A percentile compares a stretch with the other conserved stretches of the same genome.
Conservation (phyloP, 2,888 invertebrate species). For the Euclidia mi region DNA sequence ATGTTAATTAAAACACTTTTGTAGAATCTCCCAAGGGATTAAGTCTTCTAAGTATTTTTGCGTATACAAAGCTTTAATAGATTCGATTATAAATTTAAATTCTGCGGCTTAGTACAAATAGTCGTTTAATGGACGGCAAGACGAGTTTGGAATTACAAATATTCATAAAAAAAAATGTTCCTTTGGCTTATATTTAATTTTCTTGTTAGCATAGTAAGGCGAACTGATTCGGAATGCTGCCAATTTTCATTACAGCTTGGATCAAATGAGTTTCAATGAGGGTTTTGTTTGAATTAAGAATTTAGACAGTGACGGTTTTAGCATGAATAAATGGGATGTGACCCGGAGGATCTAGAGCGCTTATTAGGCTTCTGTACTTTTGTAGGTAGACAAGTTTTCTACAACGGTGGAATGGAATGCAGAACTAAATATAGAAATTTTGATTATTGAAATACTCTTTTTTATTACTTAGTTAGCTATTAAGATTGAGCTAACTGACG, state of each 20-base stretch:
- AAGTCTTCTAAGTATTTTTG: constrained; percentile 47
- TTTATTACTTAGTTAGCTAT: no score
- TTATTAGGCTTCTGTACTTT: no score
- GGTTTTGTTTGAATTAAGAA: neutral
- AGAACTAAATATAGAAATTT: no score
- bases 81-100: constrained; percentile 62
- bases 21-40: constrained; percentile 39
- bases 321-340: no score
- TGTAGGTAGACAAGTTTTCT: no score
- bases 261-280: neutral
- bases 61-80: constrained; percentile 51
- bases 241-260: neutral
- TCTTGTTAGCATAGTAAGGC: neutral
- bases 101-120: constrained; percentile 49
- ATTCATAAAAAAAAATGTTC: constrained; percentile 8
- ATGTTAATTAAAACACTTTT: constrained; percentile 51
- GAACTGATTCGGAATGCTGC: constrained; percentile 6
- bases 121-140: constrained; percentile 34
- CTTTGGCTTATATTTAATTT: neutral
- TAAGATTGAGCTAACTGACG: no score
- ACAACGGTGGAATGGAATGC: no score
- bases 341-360: no score
- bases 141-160: constrained; percentile 23
- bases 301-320: neutral
- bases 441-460: no score